Evolutionary conservation across 2,797 vertebrate genomes (phyloP).

Genomic region (Onychomys leucogaster): DNA sequence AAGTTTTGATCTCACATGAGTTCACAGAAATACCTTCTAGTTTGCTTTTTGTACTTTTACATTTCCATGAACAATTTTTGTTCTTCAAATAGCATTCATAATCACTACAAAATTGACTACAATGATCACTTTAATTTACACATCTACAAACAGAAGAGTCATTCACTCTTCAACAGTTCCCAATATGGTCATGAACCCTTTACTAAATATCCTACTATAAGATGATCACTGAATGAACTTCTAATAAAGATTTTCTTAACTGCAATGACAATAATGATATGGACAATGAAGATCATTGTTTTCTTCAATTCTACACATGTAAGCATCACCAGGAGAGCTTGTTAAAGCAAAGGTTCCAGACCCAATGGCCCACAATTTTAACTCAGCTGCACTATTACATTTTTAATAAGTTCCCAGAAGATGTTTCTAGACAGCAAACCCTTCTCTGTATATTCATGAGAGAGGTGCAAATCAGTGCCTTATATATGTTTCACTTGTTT

Average conservation of each 20-base stretch:
- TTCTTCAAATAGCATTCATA: neutral
- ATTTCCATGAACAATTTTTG: neutral
- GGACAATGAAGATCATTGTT: neutral
- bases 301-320: neutral
- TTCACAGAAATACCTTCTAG: neutral
- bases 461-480: neutral
- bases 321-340: neutral
- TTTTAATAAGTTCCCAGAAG: neutral
- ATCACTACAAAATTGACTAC: neutral
- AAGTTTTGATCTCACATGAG: neutral
- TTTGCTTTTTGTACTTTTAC: neutral
- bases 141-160: neutral
- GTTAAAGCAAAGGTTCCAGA: neutral
- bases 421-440: neutral
- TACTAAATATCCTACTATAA: neutral
- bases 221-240: neutral
- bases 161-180: neutral
- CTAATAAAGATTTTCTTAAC: constrained; percentile 1
- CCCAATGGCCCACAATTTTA: neutral
- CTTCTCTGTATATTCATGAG: neutral
- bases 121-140: neutral
- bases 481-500: neutral
- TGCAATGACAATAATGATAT: neutral
- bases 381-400: neutral
- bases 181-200: neutral